Evolutionary conservation across 2,888 invertebrate species (phyloP), one percentile per base, ranked within the genome.

Genomic region (Teinopalpus imperialis): DNA sequence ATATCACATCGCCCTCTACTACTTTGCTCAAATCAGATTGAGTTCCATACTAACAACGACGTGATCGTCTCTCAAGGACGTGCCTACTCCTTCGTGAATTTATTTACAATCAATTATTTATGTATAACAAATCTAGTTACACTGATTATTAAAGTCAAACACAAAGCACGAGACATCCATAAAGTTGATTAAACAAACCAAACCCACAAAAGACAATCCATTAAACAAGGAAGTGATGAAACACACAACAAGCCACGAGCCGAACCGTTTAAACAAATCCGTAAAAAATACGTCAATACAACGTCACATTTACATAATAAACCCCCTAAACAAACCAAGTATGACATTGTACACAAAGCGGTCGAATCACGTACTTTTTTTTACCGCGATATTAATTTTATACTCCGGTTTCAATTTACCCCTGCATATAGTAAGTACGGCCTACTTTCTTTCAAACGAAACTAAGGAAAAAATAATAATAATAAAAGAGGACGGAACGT

Each of bases 301-400:
- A 69, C 69, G 72, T 65, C 65, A 72, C 76, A 87, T 85, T 86
- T 86, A 87, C 86, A 87, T 86, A 85, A 81, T 77, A 76, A 74
- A 67, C 80, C 83, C 82, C 67, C 73, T 75, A 61, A 74, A 70
- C 75, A 83, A 87, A 83, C 81, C 67, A 72, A 69, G 74, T 74
- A 73, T 64, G 71, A 66, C 74, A 67, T 48, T 52, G 73, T 76
- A 81, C 81, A 83, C 82, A 81, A 66, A 69, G 64, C 66, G 61
- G 68, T 63, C 73, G 73, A 80, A 82, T 78, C 81, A 74, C 76
- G 69, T 69, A 68, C 69, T 79, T 83, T 78, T n/a, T n/a, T 68
- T 81, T 75, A 67, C 69, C 70, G 70, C 69, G 70, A 73, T 82
- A 85, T 85, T 86, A 87, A 87, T 86, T 87, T 87, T 77, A 75